Evolutionary conservation across 2,113 vertebrate genomes (phyloP).

Genomic region (Chionomys nivalis): DNA sequence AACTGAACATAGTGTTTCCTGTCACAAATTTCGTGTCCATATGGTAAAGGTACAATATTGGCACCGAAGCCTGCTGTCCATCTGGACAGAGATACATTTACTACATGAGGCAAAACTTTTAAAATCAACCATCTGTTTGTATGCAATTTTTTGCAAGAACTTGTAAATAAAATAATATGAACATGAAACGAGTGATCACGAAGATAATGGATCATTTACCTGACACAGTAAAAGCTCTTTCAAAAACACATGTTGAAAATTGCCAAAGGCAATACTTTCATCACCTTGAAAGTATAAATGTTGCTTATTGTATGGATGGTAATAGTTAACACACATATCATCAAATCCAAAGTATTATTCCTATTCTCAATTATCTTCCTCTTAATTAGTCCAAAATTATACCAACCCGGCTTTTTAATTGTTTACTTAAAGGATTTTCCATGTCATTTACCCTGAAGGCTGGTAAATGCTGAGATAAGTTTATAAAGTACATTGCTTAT

Average conservation of each 20-base stretch:
- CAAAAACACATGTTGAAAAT: conserved; percentile 42
- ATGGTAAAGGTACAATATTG: conserved; percentile 83
- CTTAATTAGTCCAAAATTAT: background rate
- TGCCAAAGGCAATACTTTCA: background rate
- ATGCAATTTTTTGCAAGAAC: conserved; percentile 62
- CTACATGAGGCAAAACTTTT: conserved; percentile 79
- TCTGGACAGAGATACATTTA: conserved; percentile 82
- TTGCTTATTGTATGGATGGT: background rate
- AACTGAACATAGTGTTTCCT: conserved; percentile 78
- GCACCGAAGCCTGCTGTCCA: conserved; percentile 81
- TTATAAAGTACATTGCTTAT: background rate
- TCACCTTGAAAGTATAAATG: conserved; percentile 37
- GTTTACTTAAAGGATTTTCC: background rate
- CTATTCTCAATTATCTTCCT: background rate
- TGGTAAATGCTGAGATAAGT: background rate
- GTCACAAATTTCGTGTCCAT: conserved; percentile 80
- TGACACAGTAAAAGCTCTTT: background rate
- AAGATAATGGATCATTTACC: background rate
- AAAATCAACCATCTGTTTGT: conserved; percentile 83
- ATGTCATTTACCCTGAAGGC: background rate
- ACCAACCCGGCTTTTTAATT: background rate
- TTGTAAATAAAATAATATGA: conserved; percentile 58
- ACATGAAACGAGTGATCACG: conserved; percentile 32
- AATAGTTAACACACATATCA: background rate
- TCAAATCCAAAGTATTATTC: background rate